phyloP scores from a whole-genome alignment of 2,888 invertebrate genomes.

The Drosophila helvetica region DNA sequence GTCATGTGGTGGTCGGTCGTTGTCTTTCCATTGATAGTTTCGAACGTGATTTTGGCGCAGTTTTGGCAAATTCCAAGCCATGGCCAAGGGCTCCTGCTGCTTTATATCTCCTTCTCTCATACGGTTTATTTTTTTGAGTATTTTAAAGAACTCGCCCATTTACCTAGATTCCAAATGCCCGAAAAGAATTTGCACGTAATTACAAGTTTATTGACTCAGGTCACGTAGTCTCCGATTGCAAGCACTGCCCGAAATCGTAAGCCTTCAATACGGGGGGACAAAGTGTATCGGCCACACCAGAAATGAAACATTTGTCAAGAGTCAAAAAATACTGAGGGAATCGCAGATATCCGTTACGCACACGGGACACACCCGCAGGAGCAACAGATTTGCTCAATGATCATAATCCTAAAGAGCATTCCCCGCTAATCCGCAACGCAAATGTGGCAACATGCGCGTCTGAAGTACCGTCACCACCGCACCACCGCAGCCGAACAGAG shows the following conservation, averaged over 20 bases:
- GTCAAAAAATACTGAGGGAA: constrained; percentile 34
- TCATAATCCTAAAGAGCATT: constrained; percentile 80
- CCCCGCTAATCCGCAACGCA: constrained; percentile 82
- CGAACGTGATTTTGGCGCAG: constrained; percentile 81
- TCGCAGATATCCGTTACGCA: constrained; percentile 52
- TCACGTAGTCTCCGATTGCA: constrained; percentile 57
- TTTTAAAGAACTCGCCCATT: constrained; percentile 35
- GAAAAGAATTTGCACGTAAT: constrained; percentile 69
- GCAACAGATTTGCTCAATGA: constrained; percentile 84
- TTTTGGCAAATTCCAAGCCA: constrained; percentile 65
- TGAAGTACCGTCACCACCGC: constrained; percentile 51
- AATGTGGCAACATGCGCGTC: constrained; percentile 82
- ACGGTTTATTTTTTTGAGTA: constrained; percentile 7
- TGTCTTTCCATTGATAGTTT: constrained; percentile 72
- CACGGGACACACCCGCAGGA: constrained; percentile 64
- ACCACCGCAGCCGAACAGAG: constrained; percentile 35
- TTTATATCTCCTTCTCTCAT: constrained; percentile 29
- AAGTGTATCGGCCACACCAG: constrained; percentile 5
- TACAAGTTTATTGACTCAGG: constrained; percentile 74
- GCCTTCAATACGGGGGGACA: not conserved
- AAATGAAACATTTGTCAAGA: constrained; percentile 74
- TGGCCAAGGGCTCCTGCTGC: constrained; percentile 61
- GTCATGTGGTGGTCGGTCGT: constrained; percentile 12
- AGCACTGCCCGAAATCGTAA: no score
- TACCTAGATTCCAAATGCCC: constrained; percentile 27